A percentile compares a stretch with the other conserved stretches of the same genome.
phyloP scores from a whole-genome alignment of 2,797 vertebrate genomes.

The Clarias fuscus region DNA sequence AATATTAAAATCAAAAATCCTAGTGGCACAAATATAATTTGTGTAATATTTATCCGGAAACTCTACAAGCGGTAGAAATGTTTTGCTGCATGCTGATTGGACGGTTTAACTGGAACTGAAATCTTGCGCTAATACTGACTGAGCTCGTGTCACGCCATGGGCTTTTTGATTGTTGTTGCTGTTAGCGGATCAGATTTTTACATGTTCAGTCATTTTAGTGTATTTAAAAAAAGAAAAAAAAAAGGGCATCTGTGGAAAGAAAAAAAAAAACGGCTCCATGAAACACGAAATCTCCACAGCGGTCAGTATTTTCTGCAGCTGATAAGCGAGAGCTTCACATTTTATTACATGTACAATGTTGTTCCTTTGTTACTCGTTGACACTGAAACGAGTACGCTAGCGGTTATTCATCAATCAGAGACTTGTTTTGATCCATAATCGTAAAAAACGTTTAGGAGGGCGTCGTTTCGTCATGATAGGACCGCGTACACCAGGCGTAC shows the following conservation, averaged over 20 bases:
- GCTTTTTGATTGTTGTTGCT: fast-evolving
- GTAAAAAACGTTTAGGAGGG: background rate
- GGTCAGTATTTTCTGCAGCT: background rate
- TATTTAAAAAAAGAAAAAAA: background rate
- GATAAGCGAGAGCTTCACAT: no score
- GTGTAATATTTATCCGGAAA: background rate
- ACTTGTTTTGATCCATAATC: background rate
- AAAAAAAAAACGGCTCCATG: background rate
- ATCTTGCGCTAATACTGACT: conserved; percentile 12
- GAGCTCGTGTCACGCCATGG: background rate
- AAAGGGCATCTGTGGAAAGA: conserved; percentile 3
- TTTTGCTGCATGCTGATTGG: background rate
- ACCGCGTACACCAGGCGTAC: background rate
- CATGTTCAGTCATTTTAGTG: conserved; percentile 28
- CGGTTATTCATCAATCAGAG: background rate
- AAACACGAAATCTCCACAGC: background rate
- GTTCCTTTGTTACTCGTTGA: background rate
- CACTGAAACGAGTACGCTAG: background rate
- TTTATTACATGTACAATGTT: background rate
- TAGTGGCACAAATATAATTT: no score
- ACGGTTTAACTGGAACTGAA: background rate
- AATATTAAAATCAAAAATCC: background rate
- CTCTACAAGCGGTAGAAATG: background rate
- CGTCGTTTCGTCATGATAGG: background rate
- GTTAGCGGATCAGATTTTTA: background rate